Evolutionary conservation across 2,888 invertebrate genomes (phyloP).

Genomic region (Pantelozetes paolii): DNA sequence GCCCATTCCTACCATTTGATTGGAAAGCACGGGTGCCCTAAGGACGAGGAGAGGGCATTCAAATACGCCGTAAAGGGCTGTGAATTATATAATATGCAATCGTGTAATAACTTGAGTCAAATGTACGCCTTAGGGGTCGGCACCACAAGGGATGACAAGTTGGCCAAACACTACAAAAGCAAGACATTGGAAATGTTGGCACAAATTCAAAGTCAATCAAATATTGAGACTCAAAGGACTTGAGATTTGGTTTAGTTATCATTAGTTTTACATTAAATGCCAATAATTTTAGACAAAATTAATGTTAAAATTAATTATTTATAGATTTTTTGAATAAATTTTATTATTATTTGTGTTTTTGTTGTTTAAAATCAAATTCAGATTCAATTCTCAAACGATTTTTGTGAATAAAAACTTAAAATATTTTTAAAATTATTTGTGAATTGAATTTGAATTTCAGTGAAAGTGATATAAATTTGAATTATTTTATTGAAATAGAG

Average conservation of each 20-base stretch:
- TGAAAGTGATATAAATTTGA: no score
- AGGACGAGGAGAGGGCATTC: constrained; percentile 73
- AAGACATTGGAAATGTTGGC: constrained; percentile 67
- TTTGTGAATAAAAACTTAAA: no score
- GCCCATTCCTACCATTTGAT: constrained; percentile 67
- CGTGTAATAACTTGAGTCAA: constrained; percentile 82
- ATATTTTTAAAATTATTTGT: no score
- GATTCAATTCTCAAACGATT: no score
- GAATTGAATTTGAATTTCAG: no score
- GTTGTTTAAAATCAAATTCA: no score
- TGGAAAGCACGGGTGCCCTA: constrained; percentile 57
- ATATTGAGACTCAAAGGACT: constrained; percentile 42
- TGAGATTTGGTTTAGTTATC: background rate
- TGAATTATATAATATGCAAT: constrained; percentile 74
- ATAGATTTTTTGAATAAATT: no score
- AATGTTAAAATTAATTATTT: no score
- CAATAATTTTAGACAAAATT: no score
- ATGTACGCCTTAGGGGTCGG: constrained; percentile 83
- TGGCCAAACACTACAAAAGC: constrained; percentile 68
- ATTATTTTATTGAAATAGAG: no score
- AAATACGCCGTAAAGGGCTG: constrained; percentile 73
- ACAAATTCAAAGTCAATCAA: constrained; percentile 56
- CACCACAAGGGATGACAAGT: constrained; percentile 64
- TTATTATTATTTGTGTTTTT: no score
- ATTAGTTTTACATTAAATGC: background rate